Base-by-base conservation (phyloP, 1,140 invertebrate species). In the Bombus difficillimus region DNA sequence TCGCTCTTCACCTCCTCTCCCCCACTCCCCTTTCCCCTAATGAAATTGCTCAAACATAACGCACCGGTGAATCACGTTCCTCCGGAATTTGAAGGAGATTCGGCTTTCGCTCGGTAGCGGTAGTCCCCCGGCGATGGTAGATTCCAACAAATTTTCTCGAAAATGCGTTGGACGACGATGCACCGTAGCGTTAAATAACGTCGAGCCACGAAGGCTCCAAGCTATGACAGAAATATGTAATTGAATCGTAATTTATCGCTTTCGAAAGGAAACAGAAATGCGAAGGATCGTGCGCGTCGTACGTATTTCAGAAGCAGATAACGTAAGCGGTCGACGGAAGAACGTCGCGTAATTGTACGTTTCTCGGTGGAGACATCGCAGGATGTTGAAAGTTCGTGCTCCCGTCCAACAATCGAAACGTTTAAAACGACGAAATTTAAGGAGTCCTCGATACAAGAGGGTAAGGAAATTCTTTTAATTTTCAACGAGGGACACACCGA, bases 1-100 rank as follows among this genome's bases (percentile, higher is more conserved):
- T 53, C 47, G 0, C 47, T 1, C 18, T 18, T 22, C 47, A 0
- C 22, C 15, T 18, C 43, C 15, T 5, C 15, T 5, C 5, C 15
- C 13, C 18, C 15, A 5, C 15, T 1, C 1, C 47, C 1, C 6
- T 18, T 18, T 18, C 25, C 37, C 22, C 76, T 47, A 34, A 80
- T 34, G 76, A 57, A 73, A 84, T 84, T 71, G 82, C 82, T 43
- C 9, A 34, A 71, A 84, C 82, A 37, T 59, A 57, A 68, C 64
- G 43, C 66, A 34, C 41, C 82, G 22, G 2, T 78, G 75, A 78
- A 71, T 59, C 57, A 71, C 73, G 59, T 53, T 64, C 25, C 59
- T 15, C 0, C 10, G 74, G 47, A 83, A 83, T 83, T 77, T 57
- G 66, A 53, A 47, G 43, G n/a, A 66, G n/a, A 32, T 4, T n/a